Conservation (phyloP, 1,140 invertebrate species). For the Acyrthosiphon pisum region DNA sequence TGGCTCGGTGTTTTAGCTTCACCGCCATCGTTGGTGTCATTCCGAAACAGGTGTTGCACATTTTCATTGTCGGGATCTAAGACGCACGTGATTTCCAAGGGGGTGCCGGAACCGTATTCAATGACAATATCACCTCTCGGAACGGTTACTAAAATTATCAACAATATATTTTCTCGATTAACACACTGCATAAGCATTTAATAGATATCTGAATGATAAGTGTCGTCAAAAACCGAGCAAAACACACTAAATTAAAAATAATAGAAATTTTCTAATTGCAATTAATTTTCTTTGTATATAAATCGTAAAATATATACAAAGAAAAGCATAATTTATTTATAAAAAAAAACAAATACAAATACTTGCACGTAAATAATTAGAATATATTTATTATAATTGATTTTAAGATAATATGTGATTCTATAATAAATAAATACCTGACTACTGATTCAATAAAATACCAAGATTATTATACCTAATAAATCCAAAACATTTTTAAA, state of each 20-base stretch:
- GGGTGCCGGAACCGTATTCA: slow-evolving; percentile 65
- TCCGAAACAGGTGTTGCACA: slow-evolving; percentile 65
- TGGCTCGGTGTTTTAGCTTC: slow-evolving; percentile 64
- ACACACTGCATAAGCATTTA: background rate
- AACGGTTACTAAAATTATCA: slow-evolving; percentile 64
- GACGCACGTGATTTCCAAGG: slow-evolving; percentile 66
- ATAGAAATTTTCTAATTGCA: background rate
- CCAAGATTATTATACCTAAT: background rate
- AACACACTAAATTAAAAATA: background rate
- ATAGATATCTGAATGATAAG: background rate
- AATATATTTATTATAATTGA: background rate
- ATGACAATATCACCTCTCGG: slow-evolving; percentile 67
- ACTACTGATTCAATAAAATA: background rate
- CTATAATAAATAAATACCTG: background rate
- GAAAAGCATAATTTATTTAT: background rate
- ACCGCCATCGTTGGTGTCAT: slow-evolving; percentile 62
- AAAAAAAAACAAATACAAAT: background rate
- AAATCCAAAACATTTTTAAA: background rate
- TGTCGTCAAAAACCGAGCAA: background rate
- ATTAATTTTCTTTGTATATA: background rate
- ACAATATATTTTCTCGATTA: background rate
- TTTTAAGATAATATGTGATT: background rate
- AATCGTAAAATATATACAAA: background rate
- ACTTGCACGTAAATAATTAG: background rate
- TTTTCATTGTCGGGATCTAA: slow-evolving; percentile 63